Evolutionary conservation across 2,888 invertebrate genomes (phyloP).

Genomic region (Lypha dubia): DNA sequence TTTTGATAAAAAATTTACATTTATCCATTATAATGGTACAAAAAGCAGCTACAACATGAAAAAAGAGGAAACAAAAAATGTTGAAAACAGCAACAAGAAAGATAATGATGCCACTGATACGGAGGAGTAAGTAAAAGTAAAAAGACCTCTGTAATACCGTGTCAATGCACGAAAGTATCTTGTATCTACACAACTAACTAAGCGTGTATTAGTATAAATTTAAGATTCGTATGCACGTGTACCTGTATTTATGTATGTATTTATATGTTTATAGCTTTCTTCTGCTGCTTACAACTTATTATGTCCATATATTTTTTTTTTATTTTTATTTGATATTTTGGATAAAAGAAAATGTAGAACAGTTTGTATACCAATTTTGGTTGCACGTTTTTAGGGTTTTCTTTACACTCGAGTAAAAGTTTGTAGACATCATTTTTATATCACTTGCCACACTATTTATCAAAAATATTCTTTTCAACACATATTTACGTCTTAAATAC

Average conservation of each 20-base stretch:
- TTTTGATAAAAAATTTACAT: conserved; percentile 70
- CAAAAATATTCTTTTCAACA: conserved; percentile 8
- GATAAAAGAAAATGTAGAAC: conserved; percentile 42
- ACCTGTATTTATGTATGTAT: not conserved
- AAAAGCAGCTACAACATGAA: conserved; percentile 61
- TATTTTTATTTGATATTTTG: conserved; percentile 32
- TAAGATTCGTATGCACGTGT: conserved; percentile 5
- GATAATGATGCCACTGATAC: conserved; percentile 78
- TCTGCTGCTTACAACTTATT: conserved; percentile 67
- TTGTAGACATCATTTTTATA: conserved; percentile 66
- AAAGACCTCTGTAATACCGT: conserved; percentile 75
- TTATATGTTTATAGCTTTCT: too few relatives aligned
- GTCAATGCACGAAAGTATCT: conserved; percentile 78
- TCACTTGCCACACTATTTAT: conserved; percentile 54
- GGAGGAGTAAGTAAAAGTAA: conserved; percentile 73
- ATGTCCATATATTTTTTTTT: conserved; percentile 76
- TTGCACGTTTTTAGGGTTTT: conserved; percentile 39
- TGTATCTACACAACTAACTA: conserved; percentile 81
- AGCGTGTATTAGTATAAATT: conserved; percentile 75
- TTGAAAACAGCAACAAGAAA: conserved; percentile 73
- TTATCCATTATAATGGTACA: conserved; percentile 68
- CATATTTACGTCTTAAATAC: not conserved
- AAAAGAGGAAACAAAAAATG: not conserved
- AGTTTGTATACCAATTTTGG: conserved; percentile 61
- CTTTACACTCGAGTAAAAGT: conserved; percentile 49